Evolutionary conservation across 2,888 invertebrate genomes (phyloP), one percentile per base, ranked within the genome.

Genomic region (Disparrhopalites patrizii): DNA sequence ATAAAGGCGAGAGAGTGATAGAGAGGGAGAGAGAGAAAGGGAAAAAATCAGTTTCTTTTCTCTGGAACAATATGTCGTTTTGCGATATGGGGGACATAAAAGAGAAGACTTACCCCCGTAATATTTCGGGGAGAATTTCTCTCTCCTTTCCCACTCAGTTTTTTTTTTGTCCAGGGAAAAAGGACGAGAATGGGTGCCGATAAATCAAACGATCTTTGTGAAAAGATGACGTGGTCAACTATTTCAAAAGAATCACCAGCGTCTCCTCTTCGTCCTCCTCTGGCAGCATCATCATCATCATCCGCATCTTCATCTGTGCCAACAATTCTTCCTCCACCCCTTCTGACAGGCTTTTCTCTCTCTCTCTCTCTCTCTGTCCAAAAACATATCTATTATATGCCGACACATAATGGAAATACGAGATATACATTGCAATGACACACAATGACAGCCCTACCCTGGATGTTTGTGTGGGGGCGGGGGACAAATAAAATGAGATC

Each of bases 191-290:
- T 60, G 27, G 60, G n/a, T n/a, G 47, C 20, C 65, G 52, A 65
- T 65, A 65, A 65, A 65, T 65, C 65, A 65, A 65, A 57, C 58
- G 28, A 63, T 25, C 55, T 63, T 43, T 62, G 47, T 56, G 57
- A 51, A 65, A 65, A 65, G 65, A 65, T 65, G 65, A 65, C 65
- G 47, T 61, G 60, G 60, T 61, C 50, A 50, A 61, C 47, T 23
- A 61, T 61, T 61, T 50, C 50, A 60, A 28, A 47, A 60, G 60
- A 60, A 20, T 60, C 60, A 60, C 50, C 60, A 50, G n/a, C n/a
- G n/a, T n/a, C n/a, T n/a, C n/a, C n/a, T n/a, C n/a, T n/a, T n/a
- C n/a, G n/a, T n/a, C n/a, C n/a, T n/a, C n/a, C n/a, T n/a, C n/a
- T n/a, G n/a, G n/a, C n/a, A n/a, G n/a, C n/a, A n/a, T n/a, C n/a